A percentile compares a stretch with the other conserved stretches of the same genome.
Conservation (phyloP, 1,140 invertebrate genomes). For the Glomeris maerens region DNA sequence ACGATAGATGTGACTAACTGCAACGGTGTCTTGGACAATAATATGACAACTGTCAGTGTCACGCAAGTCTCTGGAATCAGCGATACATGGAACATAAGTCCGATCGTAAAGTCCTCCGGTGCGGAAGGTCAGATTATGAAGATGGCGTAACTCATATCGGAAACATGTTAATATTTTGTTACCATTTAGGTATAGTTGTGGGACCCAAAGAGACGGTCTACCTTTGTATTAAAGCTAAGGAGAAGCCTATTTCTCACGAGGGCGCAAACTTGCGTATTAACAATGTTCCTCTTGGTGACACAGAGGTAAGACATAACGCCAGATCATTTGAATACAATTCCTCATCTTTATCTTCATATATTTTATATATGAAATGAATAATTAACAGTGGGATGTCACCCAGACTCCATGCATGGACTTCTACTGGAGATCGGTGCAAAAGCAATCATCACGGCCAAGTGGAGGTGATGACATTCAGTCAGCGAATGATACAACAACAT, state of each 20-base stretch:
- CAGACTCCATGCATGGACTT: constrained; percentile 28
- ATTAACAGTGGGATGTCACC: constrained; percentile 23
- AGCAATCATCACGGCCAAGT: no score
- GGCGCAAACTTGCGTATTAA: constrained; percentile 6
- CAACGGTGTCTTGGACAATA: neutral
- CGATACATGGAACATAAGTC: neutral
- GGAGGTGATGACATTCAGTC: no score
- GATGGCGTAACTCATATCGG: neutral
- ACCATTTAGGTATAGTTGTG: constrained; percentile 22
- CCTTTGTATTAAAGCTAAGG: constrained; percentile 20
- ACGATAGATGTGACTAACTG: neutral
- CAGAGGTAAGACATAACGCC: constrained; percentile 9
- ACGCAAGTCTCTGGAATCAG: neutral
- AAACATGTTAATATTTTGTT: neutral
- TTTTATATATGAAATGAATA: constrained; percentile 6
- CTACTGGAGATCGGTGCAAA: constrained; percentile 22
- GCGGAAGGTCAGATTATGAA: constrained; percentile 13
- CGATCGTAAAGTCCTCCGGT: constrained; percentile 14
- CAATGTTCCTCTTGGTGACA: constrained; percentile 11
- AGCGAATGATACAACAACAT: neutral
- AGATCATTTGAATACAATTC: neutral
- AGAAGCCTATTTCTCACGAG: neutral
- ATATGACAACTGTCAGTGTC: constrained; percentile 7
- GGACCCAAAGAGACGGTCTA: constrained; percentile 25
- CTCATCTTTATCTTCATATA: neutral